phyloP scores from a whole-genome alignment of 2,888 invertebrate species.

The Orthosia cruda region DNA sequence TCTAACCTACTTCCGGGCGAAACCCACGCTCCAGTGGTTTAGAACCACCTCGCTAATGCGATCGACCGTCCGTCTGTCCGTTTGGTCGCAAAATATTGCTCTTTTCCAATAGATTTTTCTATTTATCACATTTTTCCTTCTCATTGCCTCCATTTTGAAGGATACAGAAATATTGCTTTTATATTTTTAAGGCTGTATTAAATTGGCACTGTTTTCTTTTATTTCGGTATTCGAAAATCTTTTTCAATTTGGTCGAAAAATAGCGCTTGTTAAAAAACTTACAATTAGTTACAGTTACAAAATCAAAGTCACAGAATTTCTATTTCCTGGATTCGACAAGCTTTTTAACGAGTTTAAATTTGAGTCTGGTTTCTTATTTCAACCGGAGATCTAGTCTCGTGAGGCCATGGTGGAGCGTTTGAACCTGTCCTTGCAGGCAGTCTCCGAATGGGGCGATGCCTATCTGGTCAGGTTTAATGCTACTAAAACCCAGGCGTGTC shows the following conservation, averaged over 20 bases:
- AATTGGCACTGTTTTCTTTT: constrained; percentile 13
- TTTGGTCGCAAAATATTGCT: constrained; percentile 50
- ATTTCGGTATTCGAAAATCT: background rate
- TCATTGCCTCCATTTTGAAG: constrained; percentile 42
- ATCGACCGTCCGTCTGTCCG: constrained; percentile 54
- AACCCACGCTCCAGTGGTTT: constrained; percentile 66
- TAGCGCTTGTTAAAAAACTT: background rate
- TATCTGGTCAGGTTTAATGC: too few relatives aligned
- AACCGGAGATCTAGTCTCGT: too few relatives aligned
- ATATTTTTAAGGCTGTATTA: constrained; percentile 18
- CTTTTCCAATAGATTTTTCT: constrained; percentile 58
- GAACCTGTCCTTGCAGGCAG: too few relatives aligned
- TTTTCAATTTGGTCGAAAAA: background rate
- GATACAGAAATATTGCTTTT: constrained; percentile 36
- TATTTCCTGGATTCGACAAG: background rate
- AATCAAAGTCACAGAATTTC: too few relatives aligned
- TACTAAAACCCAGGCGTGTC: too few relatives aligned
- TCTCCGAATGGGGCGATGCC: too few relatives aligned
- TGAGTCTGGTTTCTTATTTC: background rate
- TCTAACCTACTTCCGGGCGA: constrained; percentile 67
- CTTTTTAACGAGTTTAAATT: background rate
- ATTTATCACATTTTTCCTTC: constrained; percentile 59
- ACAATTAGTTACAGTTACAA: too few relatives aligned
- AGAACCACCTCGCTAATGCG: constrained; percentile 70
- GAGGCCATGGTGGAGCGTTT: too few relatives aligned